A percentile compares a stretch with the other conserved stretches of the same genome.
Evolutionary conservation across 2,113 vertebrate genomes (phyloP).

Genomic region (Cygnus atratus): DNA sequence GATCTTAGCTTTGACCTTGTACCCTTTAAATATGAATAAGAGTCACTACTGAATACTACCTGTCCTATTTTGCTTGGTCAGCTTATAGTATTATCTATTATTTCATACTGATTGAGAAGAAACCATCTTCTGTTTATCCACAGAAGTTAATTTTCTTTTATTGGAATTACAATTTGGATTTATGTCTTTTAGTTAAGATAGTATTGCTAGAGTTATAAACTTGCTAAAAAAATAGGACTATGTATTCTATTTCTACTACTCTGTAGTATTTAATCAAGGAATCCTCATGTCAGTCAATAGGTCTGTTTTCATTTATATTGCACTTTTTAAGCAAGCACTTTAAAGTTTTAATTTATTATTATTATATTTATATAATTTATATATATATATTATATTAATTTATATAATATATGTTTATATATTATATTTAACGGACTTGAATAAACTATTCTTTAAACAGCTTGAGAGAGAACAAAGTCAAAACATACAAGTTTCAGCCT

Average conservation of each 20-base stretch:
- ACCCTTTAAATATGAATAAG: conserved; percentile 31
- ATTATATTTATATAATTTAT: neutral
- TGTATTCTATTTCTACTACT: neutral
- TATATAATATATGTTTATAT: no score
- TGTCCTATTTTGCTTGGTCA: neutral
- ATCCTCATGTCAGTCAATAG: neutral
- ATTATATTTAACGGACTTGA: neutral
- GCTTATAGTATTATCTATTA: neutral
- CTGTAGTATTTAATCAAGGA: conserved; percentile 28
- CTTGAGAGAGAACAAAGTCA: neutral
- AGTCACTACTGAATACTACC: neutral
- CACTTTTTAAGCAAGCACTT: neutral
- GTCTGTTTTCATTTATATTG: conserved; percentile 49
- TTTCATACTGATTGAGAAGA: neutral
- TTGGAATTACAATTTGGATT: conserved; percentile 20
- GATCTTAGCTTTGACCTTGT: conserved; percentile 2
- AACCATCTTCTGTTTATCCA: neutral
- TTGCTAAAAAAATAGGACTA: neutral
- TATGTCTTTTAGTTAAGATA: neutral
- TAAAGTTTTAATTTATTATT: neutral
- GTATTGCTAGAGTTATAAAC: neutral
- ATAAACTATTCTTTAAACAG: neutral
- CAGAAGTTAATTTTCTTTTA: neutral
- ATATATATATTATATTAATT: no score
- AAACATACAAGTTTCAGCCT: neutral